Conservation (phyloP, 1,140 invertebrate genomes). For the Rhysida immarginata region DNA sequence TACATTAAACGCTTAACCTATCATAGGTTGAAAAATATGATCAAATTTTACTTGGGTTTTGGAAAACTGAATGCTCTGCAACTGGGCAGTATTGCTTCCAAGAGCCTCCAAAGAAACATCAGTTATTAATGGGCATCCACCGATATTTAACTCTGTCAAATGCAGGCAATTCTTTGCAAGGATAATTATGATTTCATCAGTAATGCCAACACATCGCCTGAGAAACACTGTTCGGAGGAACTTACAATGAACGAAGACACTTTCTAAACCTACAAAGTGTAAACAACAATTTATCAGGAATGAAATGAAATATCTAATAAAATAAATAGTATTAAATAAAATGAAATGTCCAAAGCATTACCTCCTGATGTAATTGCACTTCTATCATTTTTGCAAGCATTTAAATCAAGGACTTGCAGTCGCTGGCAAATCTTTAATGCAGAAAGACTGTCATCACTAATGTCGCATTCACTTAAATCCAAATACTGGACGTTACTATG, state of each 20-base stretch:
- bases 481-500: not conserved
- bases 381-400: not conserved
- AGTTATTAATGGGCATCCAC: constrained; percentile 1
- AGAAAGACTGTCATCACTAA: not conserved
- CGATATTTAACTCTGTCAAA: constrained; percentile 2
- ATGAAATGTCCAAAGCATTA: too few relatives aligned
- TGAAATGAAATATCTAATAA: too few relatives aligned
- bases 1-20: too few relatives aligned
- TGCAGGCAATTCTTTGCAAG: not conserved
- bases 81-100: not conserved
- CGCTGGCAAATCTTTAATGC: not conserved
- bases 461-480: constrained; percentile 1
- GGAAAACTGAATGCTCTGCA: constrained; percentile 2
- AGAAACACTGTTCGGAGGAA: constrained; percentile 1
- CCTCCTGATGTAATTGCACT: not conserved
- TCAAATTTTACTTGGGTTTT: constrained; percentile 5
- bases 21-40: too few relatives aligned
- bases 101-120: constrained; percentile 4
- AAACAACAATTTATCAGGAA: not conserved
- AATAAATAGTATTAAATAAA: too few relatives aligned
- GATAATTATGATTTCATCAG: not conserved
- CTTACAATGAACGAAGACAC: not conserved
- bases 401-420: not conserved
- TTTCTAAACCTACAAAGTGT: constrained; percentile 1
- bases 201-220: not conserved